Evolutionary conservation across 2,888 invertebrate species (phyloP), one percentile per base, ranked within the genome.

Genomic region (Listrodromus nycthemerus): DNA sequence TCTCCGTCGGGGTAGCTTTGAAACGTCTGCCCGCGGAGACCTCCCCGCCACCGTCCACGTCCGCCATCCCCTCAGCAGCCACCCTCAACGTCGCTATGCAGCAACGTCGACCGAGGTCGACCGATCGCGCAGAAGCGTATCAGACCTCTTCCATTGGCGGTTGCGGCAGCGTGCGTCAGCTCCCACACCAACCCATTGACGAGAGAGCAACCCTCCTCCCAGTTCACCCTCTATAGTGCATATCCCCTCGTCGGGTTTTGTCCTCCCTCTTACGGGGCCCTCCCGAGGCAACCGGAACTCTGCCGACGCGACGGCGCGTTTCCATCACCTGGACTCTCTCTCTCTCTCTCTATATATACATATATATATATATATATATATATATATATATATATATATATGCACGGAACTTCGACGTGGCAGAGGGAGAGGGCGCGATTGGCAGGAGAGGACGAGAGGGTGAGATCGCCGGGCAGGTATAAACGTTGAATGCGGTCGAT

Each of bases 1-100:
- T 92, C 93, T 92, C 89, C 92, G 91, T 92, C 90, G 92, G 92
- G 92, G 90, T 92, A 88, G 93, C 93, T 92, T 92, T 91, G 89
- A 89, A 92, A 92, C 93, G 92, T 93, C 93, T 93, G 93, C 90
- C 91, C 91, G 90, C 91, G 88, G 81, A 92, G 90, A 91, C 88
- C 90, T 93, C 93, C 93, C 92, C 93, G 93, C 93, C 92, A 92
- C 93, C 88, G 86, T 83, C 81, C 80, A 67, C 83, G 77, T 82
- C 85, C 85, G 83, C 76, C 86, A 70, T 83, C 77, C 84, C 85
- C 58, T 74, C 65, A 65, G 52, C 70, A 80, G 73, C 85, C 80
- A 80, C 82, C 77, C 67, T 82, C 77, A 58, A 73, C 73, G 24
- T 67, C 71, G 65, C 58, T 50, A 7, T 50, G 66, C 75, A 48